Evolutionary conservation across 1,140 invertebrate species (phyloP), one percentile per base, ranked within the genome.

Genomic region (Rhizoglyphus robini): DNA sequence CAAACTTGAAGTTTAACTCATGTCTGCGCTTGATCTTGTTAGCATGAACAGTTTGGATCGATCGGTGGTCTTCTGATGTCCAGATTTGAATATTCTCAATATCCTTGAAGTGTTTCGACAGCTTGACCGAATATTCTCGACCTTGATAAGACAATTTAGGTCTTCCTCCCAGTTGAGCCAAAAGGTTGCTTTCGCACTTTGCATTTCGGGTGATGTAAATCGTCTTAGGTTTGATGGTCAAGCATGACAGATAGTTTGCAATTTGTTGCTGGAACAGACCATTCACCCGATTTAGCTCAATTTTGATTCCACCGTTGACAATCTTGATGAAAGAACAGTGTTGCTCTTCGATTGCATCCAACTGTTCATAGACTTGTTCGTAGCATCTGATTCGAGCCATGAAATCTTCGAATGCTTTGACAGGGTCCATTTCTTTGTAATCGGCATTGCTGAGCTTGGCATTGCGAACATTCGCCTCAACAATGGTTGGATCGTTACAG

Each of bases 201-300:
- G 96, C 96, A 77, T 99, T 96, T 83, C 90, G 74, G 1, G 93
- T 96, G 48, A 98, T 77, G 76, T 97, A 98, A 72, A 99, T 99
- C 18, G 94, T 97, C 68, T 96, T 82, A 4, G 95, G 95, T 54
- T 92, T 86, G 64, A 99, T 95, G 76, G 98, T 95, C 75, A 98
- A 99, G 75, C 99, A 99, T 96, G 99, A 99, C n/a, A 99, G 79
- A 76, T 98, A 99, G 76, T 99, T 98, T 2, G 97, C 94, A 72
- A 99, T 96, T 66, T 96, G 81, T 67, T 90, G 93, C 71, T 99
- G 93, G 72, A 99, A 90, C 74, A 99, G 96, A 3, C 96, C 91
- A 76, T 94, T 89, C 73, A 93, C 90, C 72, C 93, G 92, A 73
- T 93, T 90, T 0, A 94, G 90, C 2, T 94, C 81, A 29, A 93